These are phyloP conservation scores for Drosophila parvula DNA, from an alignment of 1,140 invertebrate genomes.

Conservation along the genomic window DNA sequence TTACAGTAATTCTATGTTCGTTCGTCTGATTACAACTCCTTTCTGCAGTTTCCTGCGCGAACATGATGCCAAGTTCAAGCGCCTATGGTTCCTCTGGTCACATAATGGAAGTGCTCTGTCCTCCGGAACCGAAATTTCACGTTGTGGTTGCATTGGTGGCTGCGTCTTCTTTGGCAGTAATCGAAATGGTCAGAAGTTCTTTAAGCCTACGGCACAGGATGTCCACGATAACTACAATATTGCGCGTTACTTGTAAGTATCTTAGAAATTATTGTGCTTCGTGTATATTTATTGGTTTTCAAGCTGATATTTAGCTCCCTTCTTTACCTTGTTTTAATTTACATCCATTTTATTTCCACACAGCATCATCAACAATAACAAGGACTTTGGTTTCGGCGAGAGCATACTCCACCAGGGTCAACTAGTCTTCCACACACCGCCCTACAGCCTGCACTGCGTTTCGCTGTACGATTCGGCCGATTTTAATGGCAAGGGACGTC, in stretches of 20 bases:
- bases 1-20: background rate
- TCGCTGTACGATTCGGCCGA: slow-evolving; percentile 88
- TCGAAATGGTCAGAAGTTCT: slow-evolving; percentile 93
- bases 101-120: slow-evolving; percentile 85
- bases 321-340: background rate
- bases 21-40: background rate
- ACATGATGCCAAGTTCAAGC: slow-evolving; percentile 94
- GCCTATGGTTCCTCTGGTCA: slow-evolving; percentile 98
- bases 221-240: slow-evolving; percentile 92
- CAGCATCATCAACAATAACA: slow-evolving; percentile 84
- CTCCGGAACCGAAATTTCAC: slow-evolving; percentile 82
- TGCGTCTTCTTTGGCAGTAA: slow-evolving; percentile 97
- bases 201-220: slow-evolving; percentile 92
- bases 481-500: slow-evolving; percentile 78
- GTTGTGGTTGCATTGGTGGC: slow-evolving; percentile 97
- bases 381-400: slow-evolving; percentile 93
- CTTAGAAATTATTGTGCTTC: background rate
- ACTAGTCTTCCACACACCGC: slow-evolving; percentile 95
- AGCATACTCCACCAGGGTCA: slow-evolving; percentile 95
- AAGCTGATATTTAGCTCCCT: background rate
- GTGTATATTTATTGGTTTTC: too few relatives aligned
- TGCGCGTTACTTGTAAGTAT: slow-evolving; percentile 88
- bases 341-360: background rate
- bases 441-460: slow-evolving; percentile 92
- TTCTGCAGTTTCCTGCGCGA: slow-evolving; percentile 89